phyloP scores from a whole-genome alignment of 37 sponge, comb jelly and placozoan species.

The Chondrilla cf. caribensis region DNA sequence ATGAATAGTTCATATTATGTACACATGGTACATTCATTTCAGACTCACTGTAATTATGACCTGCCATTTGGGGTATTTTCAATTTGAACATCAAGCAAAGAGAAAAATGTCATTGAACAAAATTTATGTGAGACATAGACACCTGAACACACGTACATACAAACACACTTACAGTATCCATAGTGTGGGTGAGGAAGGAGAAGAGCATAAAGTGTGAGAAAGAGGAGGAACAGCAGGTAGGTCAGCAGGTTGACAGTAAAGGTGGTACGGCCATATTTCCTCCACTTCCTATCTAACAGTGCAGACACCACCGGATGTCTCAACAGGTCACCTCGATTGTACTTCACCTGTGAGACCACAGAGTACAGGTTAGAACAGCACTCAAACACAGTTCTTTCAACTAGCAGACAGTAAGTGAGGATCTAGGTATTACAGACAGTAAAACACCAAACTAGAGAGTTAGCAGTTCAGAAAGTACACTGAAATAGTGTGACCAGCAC shows the following conservation, averaged over 20 bases:
- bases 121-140: no score
- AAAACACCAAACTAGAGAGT: no score
- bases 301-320: background rate
- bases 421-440: no score
- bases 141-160: background rate
- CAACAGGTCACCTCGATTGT: background rate
- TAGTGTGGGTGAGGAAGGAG: conserved; percentile 46
- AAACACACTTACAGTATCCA: conserved; percentile 41
- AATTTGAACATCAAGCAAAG: no score
- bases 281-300: conserved; percentile 81
- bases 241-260: conserved; percentile 78
- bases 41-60: no score
- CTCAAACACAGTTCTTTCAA: background rate
- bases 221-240: conserved; percentile 68
- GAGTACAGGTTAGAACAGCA: background rate
- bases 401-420: no score
- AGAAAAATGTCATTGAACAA: background rate
- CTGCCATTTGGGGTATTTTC: no score
- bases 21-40: no score
- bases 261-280: conserved; percentile 61
- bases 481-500: no score
- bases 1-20: no score
- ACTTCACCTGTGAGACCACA: background rate
- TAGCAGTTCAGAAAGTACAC: no score
- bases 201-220: conserved; percentile 81